Evolutionary conservation across 2,888 invertebrate genomes (phyloP).

Genomic region (Agrotis puta): DNA sequence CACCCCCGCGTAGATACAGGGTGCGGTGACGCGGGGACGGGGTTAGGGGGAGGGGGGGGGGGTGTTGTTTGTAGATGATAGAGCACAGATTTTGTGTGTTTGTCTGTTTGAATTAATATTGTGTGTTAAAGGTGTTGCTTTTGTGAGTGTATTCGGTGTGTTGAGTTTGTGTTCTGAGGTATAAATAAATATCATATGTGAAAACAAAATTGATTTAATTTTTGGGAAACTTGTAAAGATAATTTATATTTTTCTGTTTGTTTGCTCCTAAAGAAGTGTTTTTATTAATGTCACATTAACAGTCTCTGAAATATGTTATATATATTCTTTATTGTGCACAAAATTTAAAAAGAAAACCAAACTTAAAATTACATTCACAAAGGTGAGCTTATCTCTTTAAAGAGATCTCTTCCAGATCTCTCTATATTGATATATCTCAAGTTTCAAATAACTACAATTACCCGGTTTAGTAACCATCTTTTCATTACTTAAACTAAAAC

Average conservation of each 20-base stretch:
- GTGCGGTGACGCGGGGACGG: slow-evolving; percentile 38
- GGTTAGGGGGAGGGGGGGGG: slow-evolving; percentile 37
- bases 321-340: too few relatives aligned
- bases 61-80: slow-evolving; percentile 78
- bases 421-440: too few relatives aligned
- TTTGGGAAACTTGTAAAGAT: too few relatives aligned
- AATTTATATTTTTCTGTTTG: not conserved
- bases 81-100: slow-evolving; percentile 79
- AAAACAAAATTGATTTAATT: too few relatives aligned
- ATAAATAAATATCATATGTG: not conserved
- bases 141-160: slow-evolving; percentile 9
- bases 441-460: too few relatives aligned
- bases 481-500: not conserved
- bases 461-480: too few relatives aligned
- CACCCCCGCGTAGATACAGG: slow-evolving; percentile 49
- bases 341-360: too few relatives aligned
- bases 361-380: too few relatives aligned
- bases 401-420: too few relatives aligned
- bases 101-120: slow-evolving; percentile 56
- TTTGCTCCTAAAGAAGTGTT: too few relatives aligned
- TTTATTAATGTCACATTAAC: too few relatives aligned
- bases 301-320: not conserved
- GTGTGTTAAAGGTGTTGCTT: slow-evolving; percentile 36
- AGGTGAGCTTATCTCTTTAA: too few relatives aligned
- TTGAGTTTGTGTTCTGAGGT: not conserved